phyloP scores from a whole-genome alignment of 2,797 vertebrate genomes.

The Halcyon chelicuti region DNA sequence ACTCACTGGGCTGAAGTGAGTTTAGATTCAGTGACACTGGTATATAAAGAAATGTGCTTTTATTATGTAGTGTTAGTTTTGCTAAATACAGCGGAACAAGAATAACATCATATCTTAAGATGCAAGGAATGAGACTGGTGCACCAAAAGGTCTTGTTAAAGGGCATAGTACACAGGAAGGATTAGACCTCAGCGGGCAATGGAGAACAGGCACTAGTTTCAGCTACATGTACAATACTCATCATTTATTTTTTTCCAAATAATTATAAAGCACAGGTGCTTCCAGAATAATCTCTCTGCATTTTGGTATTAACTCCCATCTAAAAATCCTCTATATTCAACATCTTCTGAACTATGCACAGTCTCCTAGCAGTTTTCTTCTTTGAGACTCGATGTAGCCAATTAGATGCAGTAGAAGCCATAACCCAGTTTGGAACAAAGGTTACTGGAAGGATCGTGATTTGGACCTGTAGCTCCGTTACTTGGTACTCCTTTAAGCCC shows the following conservation, averaged over 20 bases:
- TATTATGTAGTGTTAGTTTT: neutral
- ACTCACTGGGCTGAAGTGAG: neutral
- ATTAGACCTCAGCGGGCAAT: neutral
- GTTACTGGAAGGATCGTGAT: neutral
- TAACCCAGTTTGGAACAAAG: neutral
- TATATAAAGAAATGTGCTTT: slow-evolving; percentile 11
- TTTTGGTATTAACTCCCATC: neutral
- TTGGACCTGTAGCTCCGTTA: neutral
- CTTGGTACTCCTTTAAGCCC: neutral
- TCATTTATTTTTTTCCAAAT: neutral
- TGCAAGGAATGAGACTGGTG: neutral
- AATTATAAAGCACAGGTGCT: neutral
- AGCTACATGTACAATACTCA: neutral
- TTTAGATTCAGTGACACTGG: neutral
- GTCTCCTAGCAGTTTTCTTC: neutral
- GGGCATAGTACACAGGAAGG: neutral
- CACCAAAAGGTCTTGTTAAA: neutral
- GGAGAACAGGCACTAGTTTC: neutral
- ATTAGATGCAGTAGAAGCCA: neutral
- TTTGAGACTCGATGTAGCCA: neutral
- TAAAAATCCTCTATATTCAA: neutral
- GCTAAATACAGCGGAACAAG: neutral
- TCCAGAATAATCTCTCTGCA: neutral
- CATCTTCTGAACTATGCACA: neutral
- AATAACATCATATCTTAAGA: neutral